Base-by-base conservation (phyloP, 2,888 invertebrate genomes). In the Aricia artaxerxes region DNA sequence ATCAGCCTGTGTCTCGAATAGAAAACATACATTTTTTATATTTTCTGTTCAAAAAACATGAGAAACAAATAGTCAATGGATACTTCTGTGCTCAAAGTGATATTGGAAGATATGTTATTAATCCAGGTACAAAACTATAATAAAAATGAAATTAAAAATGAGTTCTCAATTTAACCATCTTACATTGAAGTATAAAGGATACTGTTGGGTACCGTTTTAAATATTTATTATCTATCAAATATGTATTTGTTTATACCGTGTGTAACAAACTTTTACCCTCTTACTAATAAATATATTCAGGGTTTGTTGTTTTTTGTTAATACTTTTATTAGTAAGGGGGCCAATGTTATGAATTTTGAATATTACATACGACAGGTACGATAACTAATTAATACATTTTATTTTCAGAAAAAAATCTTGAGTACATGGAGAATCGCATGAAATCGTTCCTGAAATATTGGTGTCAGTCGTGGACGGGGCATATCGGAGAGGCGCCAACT, bases 1-100 rank as follows among this genome's bases (percentile, higher is more conserved):
- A 94, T n/a, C 96, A 97, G 76, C 96, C 97, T 0, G 96, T 97
- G 0, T 96, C 96, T 0, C 93, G 98, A 80, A 95, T 97, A 87
- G 97, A 97, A 61, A 97, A 97, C 73, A 88, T 97, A 11, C 96
- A 96, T 87, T 95, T 97, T 82, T 88, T 95, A 1, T 96, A 96
- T 85, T 95, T 95, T 60, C 86, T 97, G 88, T 96, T 95, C 87
- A 95, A 95, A 86, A 90, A 95, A 79, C 96, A 97, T 81, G 93
- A 96, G 85, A 85, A 86, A 16, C 87, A 92, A 1, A 95, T 97
- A 0, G 87, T 91, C 0, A 89, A 95, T 81, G 97, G 97, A 0
- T 95, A 96, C 86, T 95, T 95, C 83, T 85, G 92, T 1, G 89
- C 95, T 1, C 89, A 89, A 73, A 88, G 91, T 4, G 87, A 92